Conservation (phyloP, 2,888 invertebrate species). For the Tuberolachnus salignus region DNA sequence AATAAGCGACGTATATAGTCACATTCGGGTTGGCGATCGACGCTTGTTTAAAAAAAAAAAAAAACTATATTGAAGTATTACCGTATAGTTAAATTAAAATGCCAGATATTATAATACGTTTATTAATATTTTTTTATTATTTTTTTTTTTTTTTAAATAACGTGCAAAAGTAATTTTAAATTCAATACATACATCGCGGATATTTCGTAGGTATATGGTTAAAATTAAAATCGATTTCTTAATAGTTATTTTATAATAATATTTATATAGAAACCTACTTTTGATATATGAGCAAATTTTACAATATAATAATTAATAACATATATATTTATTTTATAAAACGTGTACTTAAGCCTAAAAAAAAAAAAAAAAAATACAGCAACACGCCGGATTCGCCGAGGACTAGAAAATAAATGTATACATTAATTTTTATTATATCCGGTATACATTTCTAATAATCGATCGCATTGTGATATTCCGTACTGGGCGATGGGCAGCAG, state of each 20-base stretch:
- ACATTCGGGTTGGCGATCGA: too few relatives aligned
- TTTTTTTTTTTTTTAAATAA: too few relatives aligned
- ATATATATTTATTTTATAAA: neutral
- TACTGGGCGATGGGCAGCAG: constrained; percentile 48
- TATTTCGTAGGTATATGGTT: neutral
- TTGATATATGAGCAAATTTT: constrained; percentile 56
- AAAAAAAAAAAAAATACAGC: too few relatives aligned
- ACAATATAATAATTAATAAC: constrained; percentile 13
- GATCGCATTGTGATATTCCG: constrained; percentile 28
- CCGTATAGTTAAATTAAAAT: too few relatives aligned
- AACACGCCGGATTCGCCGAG: constrained; percentile 41
- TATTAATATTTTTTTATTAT: too few relatives aligned
- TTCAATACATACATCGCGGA: neutral
- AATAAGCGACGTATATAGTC: too few relatives aligned
- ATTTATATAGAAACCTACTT: constrained; percentile 20
- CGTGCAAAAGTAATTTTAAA: neutral
- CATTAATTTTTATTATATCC: constrained; percentile 38
- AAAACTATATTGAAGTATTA: too few relatives aligned
- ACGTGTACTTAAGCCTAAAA: constrained; percentile 39
- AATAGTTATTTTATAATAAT: neutral
- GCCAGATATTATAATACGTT: too few relatives aligned
- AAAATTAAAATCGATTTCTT: constrained; percentile 20
- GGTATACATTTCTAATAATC: neutral
- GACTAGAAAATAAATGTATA: constrained; percentile 26
- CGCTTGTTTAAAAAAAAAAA: too few relatives aligned